Evolutionary conservation across 2,113 vertebrate genomes (phyloP).

Genomic region (Saccopteryx leptura): DNA sequence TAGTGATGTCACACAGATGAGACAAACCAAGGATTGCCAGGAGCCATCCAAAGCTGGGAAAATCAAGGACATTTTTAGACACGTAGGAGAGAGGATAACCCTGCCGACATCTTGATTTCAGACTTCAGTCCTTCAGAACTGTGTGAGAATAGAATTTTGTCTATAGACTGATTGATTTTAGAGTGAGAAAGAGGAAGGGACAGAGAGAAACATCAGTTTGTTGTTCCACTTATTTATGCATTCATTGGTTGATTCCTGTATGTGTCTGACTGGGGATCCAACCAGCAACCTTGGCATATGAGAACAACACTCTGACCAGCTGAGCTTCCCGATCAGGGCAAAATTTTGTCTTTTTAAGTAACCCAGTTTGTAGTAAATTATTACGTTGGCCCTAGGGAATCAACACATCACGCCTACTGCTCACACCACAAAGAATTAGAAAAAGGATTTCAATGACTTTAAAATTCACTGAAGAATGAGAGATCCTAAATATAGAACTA

Average conservation of each 20-base stretch:
- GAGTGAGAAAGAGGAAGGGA: too few species aligned
- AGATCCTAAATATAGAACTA: background rate
- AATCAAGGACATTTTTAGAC: background rate
- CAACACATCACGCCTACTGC: background rate
- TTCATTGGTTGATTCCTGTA: too few species aligned
- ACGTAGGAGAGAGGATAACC: background rate
- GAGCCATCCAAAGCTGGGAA: background rate
- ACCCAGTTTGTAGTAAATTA: background rate
- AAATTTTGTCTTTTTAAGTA: background rate
- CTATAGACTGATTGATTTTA: background rate
- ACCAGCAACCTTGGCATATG: too few species aligned
- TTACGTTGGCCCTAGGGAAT: background rate
- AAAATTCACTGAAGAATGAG: background rate
- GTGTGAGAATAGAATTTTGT: background rate
- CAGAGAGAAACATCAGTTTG: too few species aligned
- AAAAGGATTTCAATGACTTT: background rate
- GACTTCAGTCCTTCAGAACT: background rate
- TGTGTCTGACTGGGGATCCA: too few species aligned
- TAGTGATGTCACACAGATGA: background rate
- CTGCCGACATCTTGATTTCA: background rate
- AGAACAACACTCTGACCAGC: too few species aligned
- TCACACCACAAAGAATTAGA: slow-evolving; percentile 26
- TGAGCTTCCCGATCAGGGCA: too few species aligned
- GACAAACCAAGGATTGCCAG: background rate
- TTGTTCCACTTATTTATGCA: too few species aligned